Evolutionary conservation across 2,113 vertebrate species (phyloP).

Genomic region (Caranx ignobilis): DNA sequence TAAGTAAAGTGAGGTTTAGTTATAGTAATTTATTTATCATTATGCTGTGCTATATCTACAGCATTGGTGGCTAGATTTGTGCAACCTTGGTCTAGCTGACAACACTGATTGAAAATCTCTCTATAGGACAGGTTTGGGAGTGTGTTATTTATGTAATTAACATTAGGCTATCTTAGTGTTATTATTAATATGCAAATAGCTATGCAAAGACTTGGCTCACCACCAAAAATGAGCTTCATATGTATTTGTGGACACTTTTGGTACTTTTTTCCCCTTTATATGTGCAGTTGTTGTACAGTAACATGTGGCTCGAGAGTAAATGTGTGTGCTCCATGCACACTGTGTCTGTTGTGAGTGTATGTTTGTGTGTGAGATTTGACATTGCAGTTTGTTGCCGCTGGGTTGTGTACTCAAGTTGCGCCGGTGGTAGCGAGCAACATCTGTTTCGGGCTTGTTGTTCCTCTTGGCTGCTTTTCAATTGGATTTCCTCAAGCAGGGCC

Average conservation of each 20-base stretch:
- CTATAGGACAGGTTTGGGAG: background rate
- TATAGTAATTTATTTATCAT: background rate
- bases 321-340: conserved; percentile 12
- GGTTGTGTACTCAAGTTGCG: conserved; percentile 75
- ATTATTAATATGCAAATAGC: background rate
- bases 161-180: background rate
- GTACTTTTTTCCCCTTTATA: background rate
- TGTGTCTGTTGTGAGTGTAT: conserved; percentile 32
- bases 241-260: background rate
- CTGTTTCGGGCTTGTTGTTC: conserved; percentile 98
- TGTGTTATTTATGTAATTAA: background rate
- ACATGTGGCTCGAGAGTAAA: conserved; percentile 13
- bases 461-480: conserved; percentile 99
- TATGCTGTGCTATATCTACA: background rate
- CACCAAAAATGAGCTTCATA: background rate
- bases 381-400: conserved; percentile 71
- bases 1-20: background rate
- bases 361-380: conserved; percentile 69
- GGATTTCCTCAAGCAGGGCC: conserved; percentile 99
- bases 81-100: background rate
- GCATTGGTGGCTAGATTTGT: background rate
- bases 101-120: background rate
- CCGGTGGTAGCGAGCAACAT: conserved; percentile 90
- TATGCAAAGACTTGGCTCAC: background rate
- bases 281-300: conserved; percentile 3